These are phyloP conservation scores for Psilopsiagon aurifrons DNA, from an alignment of 2,113 vertebrate genomes.

Conservation along the genomic window DNA sequence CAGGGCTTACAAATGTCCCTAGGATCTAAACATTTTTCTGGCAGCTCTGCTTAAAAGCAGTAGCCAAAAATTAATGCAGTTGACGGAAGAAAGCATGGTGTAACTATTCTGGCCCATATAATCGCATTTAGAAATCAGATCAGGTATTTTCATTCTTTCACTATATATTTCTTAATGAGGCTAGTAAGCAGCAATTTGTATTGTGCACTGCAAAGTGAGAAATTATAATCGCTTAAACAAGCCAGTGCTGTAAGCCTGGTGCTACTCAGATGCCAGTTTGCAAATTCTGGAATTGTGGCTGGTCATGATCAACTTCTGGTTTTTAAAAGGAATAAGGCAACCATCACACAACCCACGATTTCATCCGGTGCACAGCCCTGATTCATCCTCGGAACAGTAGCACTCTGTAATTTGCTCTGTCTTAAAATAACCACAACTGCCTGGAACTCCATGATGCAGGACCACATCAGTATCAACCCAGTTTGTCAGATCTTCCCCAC, in stretches of 20 bases:
- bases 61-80: constrained; percentile 41
- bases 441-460: background rate
- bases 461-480: background rate
- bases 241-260: background rate
- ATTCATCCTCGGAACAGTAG: background rate
- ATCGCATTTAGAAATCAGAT: background rate
- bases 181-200: background rate
- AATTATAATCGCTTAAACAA: background rate
- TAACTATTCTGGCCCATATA: background rate
- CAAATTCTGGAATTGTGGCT: background rate
- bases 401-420: background rate
- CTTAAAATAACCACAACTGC: background rate
- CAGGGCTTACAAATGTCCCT: constrained; percentile 49
- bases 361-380: background rate
- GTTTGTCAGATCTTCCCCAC: background rate
- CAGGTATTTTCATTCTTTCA: constrained; percentile 37
- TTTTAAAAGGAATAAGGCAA: background rate
- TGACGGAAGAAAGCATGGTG: background rate
- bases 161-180: constrained; percentile 5
- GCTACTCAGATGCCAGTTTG: background rate
- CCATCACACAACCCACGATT: background rate
- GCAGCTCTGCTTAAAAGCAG: constrained; percentile 46
- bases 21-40: constrained; percentile 43
- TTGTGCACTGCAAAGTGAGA: background rate
- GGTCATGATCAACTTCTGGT: background rate